Evolutionary conservation across 2,797 vertebrate genomes (phyloP).

Genomic region (Takifugu rubripes): DNA sequence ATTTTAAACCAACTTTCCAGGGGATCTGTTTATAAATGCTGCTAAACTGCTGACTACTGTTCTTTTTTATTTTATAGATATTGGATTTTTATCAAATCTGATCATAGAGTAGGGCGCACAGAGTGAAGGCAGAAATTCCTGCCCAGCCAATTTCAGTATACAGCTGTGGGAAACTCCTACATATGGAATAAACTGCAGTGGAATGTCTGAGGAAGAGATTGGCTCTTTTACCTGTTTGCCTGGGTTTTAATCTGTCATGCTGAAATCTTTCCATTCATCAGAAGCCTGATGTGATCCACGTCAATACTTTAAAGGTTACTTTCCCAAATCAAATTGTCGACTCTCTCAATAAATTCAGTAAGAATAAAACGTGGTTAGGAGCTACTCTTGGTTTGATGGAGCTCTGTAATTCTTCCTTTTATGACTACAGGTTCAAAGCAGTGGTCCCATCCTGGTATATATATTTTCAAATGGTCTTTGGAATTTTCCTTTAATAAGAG

Average conservation of each 20-base stretch:
- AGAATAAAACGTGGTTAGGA: slow-evolving; percentile 12
- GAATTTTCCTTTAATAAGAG: slow-evolving; percentile 44
- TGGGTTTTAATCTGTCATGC: slow-evolving; percentile 51
- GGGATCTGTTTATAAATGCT: slow-evolving; percentile 78
- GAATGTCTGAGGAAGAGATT: slow-evolving; percentile 35
- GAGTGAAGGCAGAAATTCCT: slow-evolving; percentile 7
- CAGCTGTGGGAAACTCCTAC: slow-evolving; percentile 24
- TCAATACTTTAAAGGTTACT: slow-evolving; percentile 59
- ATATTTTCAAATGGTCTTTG: slow-evolving; percentile 39
- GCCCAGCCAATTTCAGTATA: slow-evolving; percentile 11
- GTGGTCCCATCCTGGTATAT: slow-evolving; percentile 27
- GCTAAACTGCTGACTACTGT: slow-evolving; percentile 89
- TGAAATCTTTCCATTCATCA: slow-evolving; percentile 50
- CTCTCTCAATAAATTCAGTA: slow-evolving; percentile 28
- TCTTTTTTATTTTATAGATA: slow-evolving; percentile 82
- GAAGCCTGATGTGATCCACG: slow-evolving; percentile 47
- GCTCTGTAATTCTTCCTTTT: slow-evolving; percentile 31
- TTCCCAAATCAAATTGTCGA: slow-evolving; percentile 48
- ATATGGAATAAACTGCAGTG: slow-evolving; percentile 22
- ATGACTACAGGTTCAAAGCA: slow-evolving; percentile 39
- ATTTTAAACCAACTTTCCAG: slow-evolving; percentile 79
- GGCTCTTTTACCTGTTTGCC: slow-evolving; percentile 42
- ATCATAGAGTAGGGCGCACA: slow-evolving; percentile 50
- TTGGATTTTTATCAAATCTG: slow-evolving; percentile 92
- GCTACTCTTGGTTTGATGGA: slow-evolving; percentile 33